phyloP scores from a whole-genome alignment of 2,888 invertebrate genomes.

The Drosophila histrio region DNA sequence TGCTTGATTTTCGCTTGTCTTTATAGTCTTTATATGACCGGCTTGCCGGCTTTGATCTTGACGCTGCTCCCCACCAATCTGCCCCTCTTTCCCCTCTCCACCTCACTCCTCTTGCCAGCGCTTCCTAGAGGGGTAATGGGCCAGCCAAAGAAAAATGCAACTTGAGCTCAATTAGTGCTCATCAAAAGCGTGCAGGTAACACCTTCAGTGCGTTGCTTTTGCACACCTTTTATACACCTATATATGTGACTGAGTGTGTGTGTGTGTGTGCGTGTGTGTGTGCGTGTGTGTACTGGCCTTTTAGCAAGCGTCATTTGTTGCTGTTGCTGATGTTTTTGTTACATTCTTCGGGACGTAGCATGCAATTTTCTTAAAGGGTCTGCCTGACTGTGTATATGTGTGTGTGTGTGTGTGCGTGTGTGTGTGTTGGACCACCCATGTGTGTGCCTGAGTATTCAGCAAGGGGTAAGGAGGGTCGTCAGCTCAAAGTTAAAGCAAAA shows the following conservation, averaged over 20 bases:
- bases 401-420: constrained; percentile 27
- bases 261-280: background rate
- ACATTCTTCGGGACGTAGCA: constrained; percentile 28
- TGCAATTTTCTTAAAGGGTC: constrained; percentile 68
- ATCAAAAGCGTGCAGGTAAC: constrained; percentile 79
- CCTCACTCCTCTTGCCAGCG: background rate
- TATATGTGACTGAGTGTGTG: background rate
- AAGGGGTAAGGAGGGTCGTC: background rate
- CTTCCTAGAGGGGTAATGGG: constrained; percentile 54
- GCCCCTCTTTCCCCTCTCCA: background rate
- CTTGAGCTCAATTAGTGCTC: constrained; percentile 79
- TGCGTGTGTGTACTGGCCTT: constrained; percentile 34
- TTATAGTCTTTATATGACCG: constrained; percentile 56
- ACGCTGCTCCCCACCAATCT: constrained; percentile 34
- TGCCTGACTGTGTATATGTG: constrained; percentile 33
- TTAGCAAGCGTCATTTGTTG: constrained; percentile 55
- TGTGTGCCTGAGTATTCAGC: background rate
- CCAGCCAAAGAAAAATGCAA: constrained; percentile 71
- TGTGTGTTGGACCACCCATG: constrained; percentile 60
- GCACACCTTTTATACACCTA: constrained; percentile 57
- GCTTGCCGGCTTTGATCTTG: constrained; percentile 72
- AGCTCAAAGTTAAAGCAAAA: constrained; percentile 46
- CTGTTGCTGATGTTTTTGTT: constrained; percentile 40
- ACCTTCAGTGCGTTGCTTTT: constrained; percentile 78
- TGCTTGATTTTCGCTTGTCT: constrained; percentile 77